Evolutionary conservation across 1,140 invertebrate genomes (phyloP), one percentile per base, ranked within the genome.

Genomic region (Calliphora vicina): DNA sequence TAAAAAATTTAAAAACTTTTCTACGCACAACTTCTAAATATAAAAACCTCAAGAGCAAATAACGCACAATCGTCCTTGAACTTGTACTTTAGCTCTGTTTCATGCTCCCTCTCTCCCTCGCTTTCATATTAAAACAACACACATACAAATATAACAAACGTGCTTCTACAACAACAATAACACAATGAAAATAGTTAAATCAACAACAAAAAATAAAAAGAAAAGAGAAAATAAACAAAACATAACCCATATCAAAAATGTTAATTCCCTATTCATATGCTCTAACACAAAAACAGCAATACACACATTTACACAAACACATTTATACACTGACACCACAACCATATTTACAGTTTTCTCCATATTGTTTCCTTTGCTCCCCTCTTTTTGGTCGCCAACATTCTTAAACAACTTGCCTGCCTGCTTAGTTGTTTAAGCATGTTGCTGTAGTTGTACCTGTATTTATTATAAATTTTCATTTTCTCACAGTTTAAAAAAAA

Each of bases 51-150:
- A 6, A 67, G 9, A n/a, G 50, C 5, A 23, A 67, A 12, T 67
- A 67, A 67, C 61, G 61, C 61, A 67, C 61, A 67, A 67, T 23
- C n/a, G 61, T 67, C 61, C 61, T 67, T 67, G 61, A 67, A 67
- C 61, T 67, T 67, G 61, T 67, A 67, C 61, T 67, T 23, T 20
- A 23, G 5, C 61, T 67, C 6, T 67, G 23, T 9, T 4, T 67
- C n/a, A 57, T 15, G 50, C n/a, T 57, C 50, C 5, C 5, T 57
- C 15, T 1, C 10, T 2, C 1, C 10, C 6, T 10, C 10, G 35
- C n/a, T n/a, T n/a, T n/a, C n/a, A n/a, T n/a, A n/a, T n/a, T 35
- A 35, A 35, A 35, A 35, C 6, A 35, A 35, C 35, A 35, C 35
- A 35, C 35, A 35, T 10, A 35, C 10, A 2, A 35, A 35, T 35